Base-by-base conservation (phyloP, 2,888 invertebrate species). In the Agrochola lota region DNA sequence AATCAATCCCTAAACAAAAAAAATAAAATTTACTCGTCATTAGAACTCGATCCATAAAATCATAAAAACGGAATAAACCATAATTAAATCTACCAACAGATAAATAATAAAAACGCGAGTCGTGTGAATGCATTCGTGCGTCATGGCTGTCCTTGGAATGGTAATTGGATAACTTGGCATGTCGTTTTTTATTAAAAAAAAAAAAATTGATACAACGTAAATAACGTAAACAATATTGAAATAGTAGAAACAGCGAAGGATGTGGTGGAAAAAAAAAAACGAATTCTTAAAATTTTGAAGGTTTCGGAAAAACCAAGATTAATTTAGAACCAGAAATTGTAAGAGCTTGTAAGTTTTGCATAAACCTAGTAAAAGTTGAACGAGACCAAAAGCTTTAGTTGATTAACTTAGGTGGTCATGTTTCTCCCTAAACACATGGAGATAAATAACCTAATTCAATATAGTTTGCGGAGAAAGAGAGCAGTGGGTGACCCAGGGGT, bases 71-170 rank as follows among this genome's bases (percentile, higher is more conserved):
- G 30, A 78, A 68, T 57, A 60, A 35, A 64, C 17, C 23, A 46
- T 49, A 74, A 63, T 72, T 12, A 40, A 84, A 80, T 67, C 40
- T 43, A 35, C 40, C 23, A 72, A 59, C 43, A 62, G 15, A 67
- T 40, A 69, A 69, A 67, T 40, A 67, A 59, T 60, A 72, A 76
- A 84, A 84, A 71, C 60, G 12, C 57, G 9, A 26, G 46, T 40
- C 60, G 71, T 76, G 73, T 71, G 82, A 80, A 62, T 74, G 77
- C 80, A 74, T 55, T 43, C 77, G 84, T 85, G 85, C 85, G 86
- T 86, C 85, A 85, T 69, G 11, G 35, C 9, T 69, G 84, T 66
- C 84, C 86, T 86, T 86, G 85, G 59, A 57, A 70, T 30, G n/a
- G 30, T 67, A 63, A 77, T 73, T 71, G 59, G 23, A 43, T 43